phyloP scores from a whole-genome alignment of 2,888 invertebrate genomes.

The Argyra leucocephala region DNA sequence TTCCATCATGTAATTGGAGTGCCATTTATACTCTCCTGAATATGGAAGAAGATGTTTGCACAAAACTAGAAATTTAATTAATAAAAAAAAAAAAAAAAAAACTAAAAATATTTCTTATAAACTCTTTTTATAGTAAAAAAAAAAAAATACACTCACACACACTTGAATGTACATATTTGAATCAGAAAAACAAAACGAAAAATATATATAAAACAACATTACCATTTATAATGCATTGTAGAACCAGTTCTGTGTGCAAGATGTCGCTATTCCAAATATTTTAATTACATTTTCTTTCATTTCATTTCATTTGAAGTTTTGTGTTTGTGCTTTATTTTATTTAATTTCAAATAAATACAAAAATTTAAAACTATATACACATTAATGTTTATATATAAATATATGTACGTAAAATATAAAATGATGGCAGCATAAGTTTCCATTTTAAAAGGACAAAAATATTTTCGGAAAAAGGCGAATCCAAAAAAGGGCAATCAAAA shows the following conservation, averaged over 20 bases:
- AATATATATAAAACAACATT: neutral
- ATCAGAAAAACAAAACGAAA: neutral
- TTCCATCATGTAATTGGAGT: slow-evolving; percentile 6
- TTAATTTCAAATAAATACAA: too few relatives aligned
- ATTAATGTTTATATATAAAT: too few relatives aligned
- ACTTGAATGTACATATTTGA: too few relatives aligned
- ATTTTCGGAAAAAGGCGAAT: neutral
- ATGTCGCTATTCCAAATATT: slow-evolving; percentile 1
- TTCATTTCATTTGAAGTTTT: too few relatives aligned
- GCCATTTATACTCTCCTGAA: slow-evolving; percentile 3
- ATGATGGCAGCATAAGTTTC: slow-evolving; percentile 1
- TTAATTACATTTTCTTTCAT: neutral
- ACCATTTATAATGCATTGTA: too few relatives aligned
- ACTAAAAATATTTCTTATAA: neutral
- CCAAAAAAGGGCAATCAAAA: too few relatives aligned
- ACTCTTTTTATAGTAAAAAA: too few relatives aligned
- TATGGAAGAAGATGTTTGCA: neutral
- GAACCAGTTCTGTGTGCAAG: neutral
- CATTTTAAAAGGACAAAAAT: neutral
- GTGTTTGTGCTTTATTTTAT: too few relatives aligned
- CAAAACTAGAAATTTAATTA: neutral
- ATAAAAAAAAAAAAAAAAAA: neutral
- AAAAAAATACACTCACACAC: too few relatives aligned
- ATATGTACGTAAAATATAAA: neutral
- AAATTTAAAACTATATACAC: too few relatives aligned